These are phyloP conservation scores for Drosophila flavopinicola DNA, from an alignment of 2,888 invertebrate genomes.

Conservation along the genomic window DNA sequence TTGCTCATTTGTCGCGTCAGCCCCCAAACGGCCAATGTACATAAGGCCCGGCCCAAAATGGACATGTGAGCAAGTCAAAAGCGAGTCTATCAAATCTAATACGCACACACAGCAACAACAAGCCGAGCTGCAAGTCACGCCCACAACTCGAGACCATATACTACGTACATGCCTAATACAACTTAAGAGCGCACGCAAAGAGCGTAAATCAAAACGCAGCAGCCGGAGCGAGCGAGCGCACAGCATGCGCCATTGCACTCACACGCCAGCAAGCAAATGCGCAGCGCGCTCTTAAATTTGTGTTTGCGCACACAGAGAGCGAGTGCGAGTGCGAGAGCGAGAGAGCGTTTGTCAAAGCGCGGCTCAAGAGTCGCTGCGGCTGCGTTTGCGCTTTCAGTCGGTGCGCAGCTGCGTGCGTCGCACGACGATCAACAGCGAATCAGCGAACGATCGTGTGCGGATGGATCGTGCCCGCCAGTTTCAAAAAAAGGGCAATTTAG, in stretches of 20 bases:
- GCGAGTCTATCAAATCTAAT: slow-evolving; percentile 76
- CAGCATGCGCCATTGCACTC: slow-evolving; percentile 21
- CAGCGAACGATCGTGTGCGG: slow-evolving; percentile 32
- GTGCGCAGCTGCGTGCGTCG: slow-evolving; percentile 69
- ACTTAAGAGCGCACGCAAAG: slow-evolving; percentile 56
- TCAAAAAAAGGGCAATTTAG: slow-evolving; percentile 41
- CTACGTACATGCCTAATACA: slow-evolving; percentile 41
- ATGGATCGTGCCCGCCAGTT: slow-evolving; percentile 28
- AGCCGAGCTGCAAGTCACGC: slow-evolving; percentile 61
- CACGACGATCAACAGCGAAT: slow-evolving; percentile 64
- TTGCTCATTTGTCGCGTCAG: slow-evolving; percentile 65
- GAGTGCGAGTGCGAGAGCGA: slow-evolving; percentile 19
- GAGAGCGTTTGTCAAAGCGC: background rate
- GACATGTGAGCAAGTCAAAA: slow-evolving; percentile 58
- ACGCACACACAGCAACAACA: slow-evolving; percentile 48
- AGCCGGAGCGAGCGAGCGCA: slow-evolving; percentile 9
- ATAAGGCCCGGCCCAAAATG: slow-evolving; percentile 70
- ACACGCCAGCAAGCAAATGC: background rate
- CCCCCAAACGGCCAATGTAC: slow-evolving; percentile 59
- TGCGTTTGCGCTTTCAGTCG: slow-evolving; percentile 61
- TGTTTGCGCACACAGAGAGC: slow-evolving; percentile 37
- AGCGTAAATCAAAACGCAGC: slow-evolving; percentile 23
- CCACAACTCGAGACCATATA: slow-evolving; percentile 56
- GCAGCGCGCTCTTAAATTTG: slow-evolving; percentile 34
- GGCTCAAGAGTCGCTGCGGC: slow-evolving; percentile 51